Base-by-base conservation (phyloP, 2,888 invertebrate species). In the Tromatobia lineatoria region DNA sequence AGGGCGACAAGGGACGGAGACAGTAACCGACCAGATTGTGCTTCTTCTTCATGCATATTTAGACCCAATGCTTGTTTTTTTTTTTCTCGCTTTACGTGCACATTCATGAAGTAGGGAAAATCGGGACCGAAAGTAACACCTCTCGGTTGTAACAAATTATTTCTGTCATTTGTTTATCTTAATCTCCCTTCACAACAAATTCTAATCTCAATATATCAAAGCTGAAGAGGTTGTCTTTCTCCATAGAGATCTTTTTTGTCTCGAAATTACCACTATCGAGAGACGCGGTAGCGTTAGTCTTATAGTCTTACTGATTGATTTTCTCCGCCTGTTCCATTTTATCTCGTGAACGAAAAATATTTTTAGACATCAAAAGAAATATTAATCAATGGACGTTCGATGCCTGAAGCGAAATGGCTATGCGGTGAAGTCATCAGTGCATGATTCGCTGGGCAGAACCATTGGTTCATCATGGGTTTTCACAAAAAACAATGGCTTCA, bases 11-110 rank as follows among this genome's bases (percentile, higher is more conserved):
- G 54, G 15, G 18, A 54, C 29, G 64, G 29, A 50, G 34, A 29
- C 13, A n/a, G 59, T 25, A 25, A 25, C 10, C 57, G 52, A 59
- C 13, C 3, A 29, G 23, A 23, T 47, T 47, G 15, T 45, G 47
- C 11, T 50, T 50, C 47, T 34, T 54, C 34, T 38, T 29, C 52
- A 54, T 52, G 52, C 70, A 70, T 54, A 70, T 70, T 70, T 34
- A 52, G 18, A 18, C 38, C 23, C 34, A 8, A 38, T 34, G 29
- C 11, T 11, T 15, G 34, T 29, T 50, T 52, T 66, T 29, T 50
- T 52, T 66, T 50, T 34, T 70, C 29, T n/a, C 34, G 10, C n/a
- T 11, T 18, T 3, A 50, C 34, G 54, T 38, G 3, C 23, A 38
- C 52, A 70, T 70, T 52, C 13, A 54, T 52, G 29, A 70, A 15